phyloP scores from a whole-genome alignment of 1,140 invertebrate species.

The Campoletis sonorensis region DNA sequence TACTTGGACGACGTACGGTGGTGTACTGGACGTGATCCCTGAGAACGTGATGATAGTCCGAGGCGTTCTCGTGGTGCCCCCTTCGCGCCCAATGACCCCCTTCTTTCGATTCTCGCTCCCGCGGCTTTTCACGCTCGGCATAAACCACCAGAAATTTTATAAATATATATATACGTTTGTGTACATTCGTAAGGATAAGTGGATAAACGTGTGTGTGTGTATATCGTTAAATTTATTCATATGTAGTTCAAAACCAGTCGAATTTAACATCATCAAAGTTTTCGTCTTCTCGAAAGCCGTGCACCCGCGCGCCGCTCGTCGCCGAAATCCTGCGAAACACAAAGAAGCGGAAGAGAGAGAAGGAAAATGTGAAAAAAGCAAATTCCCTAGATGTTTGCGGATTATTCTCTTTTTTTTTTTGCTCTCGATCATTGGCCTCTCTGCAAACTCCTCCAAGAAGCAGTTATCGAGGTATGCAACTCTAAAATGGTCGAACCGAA shows the following conservation, averaged over 20 bases:
- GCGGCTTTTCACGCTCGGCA: neutral
- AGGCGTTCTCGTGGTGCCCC: neutral
- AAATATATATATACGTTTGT: neutral
- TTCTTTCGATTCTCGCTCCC: neutral
- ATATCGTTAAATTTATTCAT: neutral
- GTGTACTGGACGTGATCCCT: conserved; percentile 2
- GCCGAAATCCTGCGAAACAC: neutral
- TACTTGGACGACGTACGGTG: conserved; percentile 6
- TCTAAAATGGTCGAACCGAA: too few relatives aligned
- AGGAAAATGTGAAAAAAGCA: neutral
- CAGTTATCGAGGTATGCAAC: too few relatives aligned
- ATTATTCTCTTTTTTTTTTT: neutral
- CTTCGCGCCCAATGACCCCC: neutral
- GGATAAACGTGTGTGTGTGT: neutral
- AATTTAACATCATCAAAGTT: neutral
- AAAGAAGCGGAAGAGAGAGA: neutral
- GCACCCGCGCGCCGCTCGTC: neutral
- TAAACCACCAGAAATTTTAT: neutral
- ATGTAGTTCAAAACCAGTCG: neutral
- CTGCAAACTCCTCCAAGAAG: too few relatives aligned
- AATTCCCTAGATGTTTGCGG: neutral
- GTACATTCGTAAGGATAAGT: too few relatives aligned
- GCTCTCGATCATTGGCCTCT: conserved; percentile 9
- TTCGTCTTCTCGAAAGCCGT: neutral
- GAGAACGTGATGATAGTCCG: neutral